phyloP scores from a whole-genome alignment of 2,113 vertebrate species.

The Barnardius zonarius region DNA sequence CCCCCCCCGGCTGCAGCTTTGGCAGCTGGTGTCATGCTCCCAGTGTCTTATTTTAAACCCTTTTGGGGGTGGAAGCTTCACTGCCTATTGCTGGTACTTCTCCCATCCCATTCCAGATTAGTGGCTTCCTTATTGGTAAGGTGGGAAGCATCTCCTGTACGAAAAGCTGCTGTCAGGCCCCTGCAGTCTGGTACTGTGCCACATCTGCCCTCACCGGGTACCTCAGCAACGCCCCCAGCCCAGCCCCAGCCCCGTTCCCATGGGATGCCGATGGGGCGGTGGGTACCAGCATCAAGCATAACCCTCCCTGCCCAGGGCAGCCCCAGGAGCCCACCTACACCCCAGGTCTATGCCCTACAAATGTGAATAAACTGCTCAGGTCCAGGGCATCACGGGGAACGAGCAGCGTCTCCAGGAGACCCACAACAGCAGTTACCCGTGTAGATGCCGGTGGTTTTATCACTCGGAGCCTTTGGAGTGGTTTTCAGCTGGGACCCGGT shows the following conservation, averaged over 20 bases:
- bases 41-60: neutral
- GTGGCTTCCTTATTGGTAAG: neutral
- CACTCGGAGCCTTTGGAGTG: neutral
- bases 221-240: neutral
- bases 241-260: accelerated
- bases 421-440: neutral
- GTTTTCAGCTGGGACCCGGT: constrained; percentile 64
- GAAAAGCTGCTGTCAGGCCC: neutral
- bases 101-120: neutral
- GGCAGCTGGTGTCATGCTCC: neutral
- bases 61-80: neutral
- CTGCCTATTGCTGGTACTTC: neutral
- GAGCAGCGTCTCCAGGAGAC: neutral
- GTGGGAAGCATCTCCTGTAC: accelerated
- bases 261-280: accelerated
- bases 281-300: neutral
- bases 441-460: neutral
- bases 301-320: accelerated
- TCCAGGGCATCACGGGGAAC: accelerated
- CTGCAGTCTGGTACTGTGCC: neutral
- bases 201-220: neutral
- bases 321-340: neutral
- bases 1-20: neutral
- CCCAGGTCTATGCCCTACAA: neutral
- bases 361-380: neutral